Evolutionary conservation across 1,140 invertebrate genomes (phyloP).

Genomic region (Hylaeus volcanicus): DNA sequence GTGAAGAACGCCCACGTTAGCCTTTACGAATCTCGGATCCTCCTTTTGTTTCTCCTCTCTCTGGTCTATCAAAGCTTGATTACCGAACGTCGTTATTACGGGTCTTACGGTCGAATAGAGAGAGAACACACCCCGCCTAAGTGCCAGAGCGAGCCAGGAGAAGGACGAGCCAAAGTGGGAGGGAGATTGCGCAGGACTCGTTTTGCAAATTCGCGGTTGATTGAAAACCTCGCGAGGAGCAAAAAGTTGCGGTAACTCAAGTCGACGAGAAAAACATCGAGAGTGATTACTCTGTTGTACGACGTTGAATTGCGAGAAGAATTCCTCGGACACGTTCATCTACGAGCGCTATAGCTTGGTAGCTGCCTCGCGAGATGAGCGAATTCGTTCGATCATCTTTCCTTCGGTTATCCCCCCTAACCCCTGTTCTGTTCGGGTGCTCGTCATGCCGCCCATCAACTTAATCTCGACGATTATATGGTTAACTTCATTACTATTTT

Average conservation of each 20-base stretch:
- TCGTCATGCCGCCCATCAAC: constrained; percentile 32
- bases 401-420: neutral
- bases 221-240: constrained; percentile 68
- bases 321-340: constrained; percentile 12
- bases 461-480: constrained; percentile 51
- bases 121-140: neutral
- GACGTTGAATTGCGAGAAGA: neutral
- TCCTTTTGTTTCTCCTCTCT: constrained; percentile 46
- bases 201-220: constrained; percentile 74
- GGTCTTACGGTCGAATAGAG: neutral
- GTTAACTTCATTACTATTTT: constrained; percentile 44
- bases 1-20: constrained; percentile 67
- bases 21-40: constrained; percentile 51
- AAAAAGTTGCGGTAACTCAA: constrained; percentile 20
- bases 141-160: constrained; percentile 1
- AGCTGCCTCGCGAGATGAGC: constrained; percentile 3
- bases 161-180: neutral
- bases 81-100: constrained; percentile 74
- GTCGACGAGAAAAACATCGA: neutral
- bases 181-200: constrained; percentile 49
- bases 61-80: constrained; percentile 68
- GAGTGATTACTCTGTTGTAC: constrained; percentile 43
- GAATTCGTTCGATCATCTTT: constrained; percentile 37
- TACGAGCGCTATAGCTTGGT: constrained; percentile 5
- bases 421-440: neutral